Evolutionary conservation across 2,888 invertebrate genomes (phyloP).

Genomic region (Pheosia gnoma): DNA sequence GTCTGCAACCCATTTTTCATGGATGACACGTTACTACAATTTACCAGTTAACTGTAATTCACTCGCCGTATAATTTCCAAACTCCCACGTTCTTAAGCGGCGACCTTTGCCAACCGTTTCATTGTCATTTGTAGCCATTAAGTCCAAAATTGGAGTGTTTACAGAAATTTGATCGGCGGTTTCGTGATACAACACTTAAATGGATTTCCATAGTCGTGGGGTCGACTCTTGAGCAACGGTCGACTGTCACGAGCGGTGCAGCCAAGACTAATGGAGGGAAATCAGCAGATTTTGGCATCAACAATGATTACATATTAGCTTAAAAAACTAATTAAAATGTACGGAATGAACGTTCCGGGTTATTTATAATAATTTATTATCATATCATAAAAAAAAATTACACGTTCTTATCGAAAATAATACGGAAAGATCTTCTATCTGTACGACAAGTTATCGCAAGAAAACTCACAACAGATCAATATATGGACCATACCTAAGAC

Average conservation of each 20-base stretch:
- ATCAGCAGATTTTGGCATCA: background rate
- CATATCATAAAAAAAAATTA: no score
- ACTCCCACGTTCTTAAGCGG: constrained; percentile 45
- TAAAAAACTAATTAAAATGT: no score
- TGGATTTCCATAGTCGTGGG: constrained; percentile 68
- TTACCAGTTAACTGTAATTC: constrained; percentile 1
- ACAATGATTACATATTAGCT: no score
- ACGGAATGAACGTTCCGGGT: no score
- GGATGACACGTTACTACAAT: background rate
- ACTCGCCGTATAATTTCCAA: constrained; percentile 23
- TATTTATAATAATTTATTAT: no score
- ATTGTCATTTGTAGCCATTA: constrained; percentile 58
- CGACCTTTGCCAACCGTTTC: constrained; percentile 53
- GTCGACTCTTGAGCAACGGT: constrained; percentile 55
- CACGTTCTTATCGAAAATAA: no score
- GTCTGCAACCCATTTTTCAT: background rate
- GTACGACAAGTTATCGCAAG: no score
- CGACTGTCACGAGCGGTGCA: constrained; percentile 43
- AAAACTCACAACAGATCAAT: no score
- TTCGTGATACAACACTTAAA: constrained; percentile 63
- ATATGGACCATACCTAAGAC: no score
- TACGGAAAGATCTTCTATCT: no score
- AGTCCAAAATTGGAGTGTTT: constrained; percentile 57
- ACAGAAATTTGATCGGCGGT: constrained; percentile 52
- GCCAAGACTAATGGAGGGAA: background rate